phyloP scores from a whole-genome alignment of 2,113 vertebrate species.

The Tupaia tana region DNA sequence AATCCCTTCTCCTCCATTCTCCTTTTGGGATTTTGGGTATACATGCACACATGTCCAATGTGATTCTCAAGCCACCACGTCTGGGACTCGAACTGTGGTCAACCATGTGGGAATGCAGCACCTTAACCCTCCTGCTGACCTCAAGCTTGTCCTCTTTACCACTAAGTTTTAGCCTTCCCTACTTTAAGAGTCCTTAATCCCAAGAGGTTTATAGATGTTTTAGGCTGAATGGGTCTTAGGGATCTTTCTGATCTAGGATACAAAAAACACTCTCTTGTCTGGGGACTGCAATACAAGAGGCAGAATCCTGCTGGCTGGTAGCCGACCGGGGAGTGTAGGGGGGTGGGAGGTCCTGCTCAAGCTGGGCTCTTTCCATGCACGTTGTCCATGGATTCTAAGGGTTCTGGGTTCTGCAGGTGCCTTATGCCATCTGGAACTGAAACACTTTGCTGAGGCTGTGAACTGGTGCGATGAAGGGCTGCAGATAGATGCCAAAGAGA shows the following conservation, averaged over 20 bases:
- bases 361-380: background rate
- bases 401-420: constrained; percentile 88
- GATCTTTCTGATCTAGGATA: background rate
- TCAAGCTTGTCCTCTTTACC: background rate
- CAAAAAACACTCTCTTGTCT: constrained; percentile 11
- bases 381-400: background rate
- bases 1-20: no score
- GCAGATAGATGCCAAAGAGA: constrained; percentile 88
- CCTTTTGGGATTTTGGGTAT: no score
- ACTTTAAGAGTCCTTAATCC: background rate
- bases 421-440: constrained; percentile 93
- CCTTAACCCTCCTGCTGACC: no score
- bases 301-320: background rate
- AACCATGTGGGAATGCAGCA: no score
- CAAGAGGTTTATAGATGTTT: background rate
- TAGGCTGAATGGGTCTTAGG: background rate
- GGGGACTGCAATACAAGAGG: background rate
- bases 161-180: background rate
- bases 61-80: no score
- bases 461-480: constrained; percentile 96
- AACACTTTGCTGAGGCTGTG: constrained; percentile 89
- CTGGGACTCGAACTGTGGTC: no score
- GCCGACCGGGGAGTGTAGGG: background rate
- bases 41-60: no score
- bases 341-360: background rate